A percentile compares a stretch with the other conserved stretches of the same genome.
These are phyloP conservation scores for Ciconia stormi DNA, from an alignment of 2,113 vertebrate species.

Conservation along the genomic window DNA sequence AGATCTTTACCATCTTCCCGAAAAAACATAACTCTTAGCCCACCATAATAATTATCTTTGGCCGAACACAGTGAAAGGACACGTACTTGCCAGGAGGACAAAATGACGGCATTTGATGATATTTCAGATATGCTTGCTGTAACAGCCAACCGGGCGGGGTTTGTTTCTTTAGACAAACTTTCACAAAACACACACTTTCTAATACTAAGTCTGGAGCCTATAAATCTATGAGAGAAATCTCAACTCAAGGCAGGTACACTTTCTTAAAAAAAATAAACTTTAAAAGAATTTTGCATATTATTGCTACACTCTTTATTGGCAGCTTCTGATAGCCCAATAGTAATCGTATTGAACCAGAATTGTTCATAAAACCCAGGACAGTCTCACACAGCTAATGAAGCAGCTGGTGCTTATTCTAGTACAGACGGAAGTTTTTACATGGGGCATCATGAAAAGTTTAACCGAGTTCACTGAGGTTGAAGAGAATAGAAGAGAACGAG, in stretches of 20 bases:
- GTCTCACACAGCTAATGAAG: conserved; percentile 53
- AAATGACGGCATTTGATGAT: background rate
- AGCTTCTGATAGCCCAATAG: conserved; percentile 52
- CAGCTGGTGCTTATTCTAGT: conserved; percentile 26
- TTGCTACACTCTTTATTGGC: conserved; percentile 33
- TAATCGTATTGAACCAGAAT: conserved; percentile 42
- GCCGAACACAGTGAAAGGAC: background rate
- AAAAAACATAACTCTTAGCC: background rate
- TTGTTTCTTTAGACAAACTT: background rate
- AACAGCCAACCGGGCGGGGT: background rate
- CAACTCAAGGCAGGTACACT: background rate
- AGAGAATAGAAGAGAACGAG: background rate
- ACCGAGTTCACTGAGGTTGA: background rate
- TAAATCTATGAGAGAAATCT: conserved; percentile 8
- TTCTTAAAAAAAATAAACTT: conserved; percentile 21
- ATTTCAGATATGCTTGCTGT: background rate
- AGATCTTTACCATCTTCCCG: background rate
- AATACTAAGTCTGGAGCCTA: background rate
- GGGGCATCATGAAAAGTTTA: background rate
- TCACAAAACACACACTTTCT: background rate
- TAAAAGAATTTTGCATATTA: conserved; percentile 37
- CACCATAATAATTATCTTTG: background rate
- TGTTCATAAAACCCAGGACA: conserved; percentile 37
- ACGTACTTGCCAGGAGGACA: background rate
- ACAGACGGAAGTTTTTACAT: background rate